Conservation (phyloP, 2,113 vertebrate genomes). For the Sander lucioperca region DNA sequence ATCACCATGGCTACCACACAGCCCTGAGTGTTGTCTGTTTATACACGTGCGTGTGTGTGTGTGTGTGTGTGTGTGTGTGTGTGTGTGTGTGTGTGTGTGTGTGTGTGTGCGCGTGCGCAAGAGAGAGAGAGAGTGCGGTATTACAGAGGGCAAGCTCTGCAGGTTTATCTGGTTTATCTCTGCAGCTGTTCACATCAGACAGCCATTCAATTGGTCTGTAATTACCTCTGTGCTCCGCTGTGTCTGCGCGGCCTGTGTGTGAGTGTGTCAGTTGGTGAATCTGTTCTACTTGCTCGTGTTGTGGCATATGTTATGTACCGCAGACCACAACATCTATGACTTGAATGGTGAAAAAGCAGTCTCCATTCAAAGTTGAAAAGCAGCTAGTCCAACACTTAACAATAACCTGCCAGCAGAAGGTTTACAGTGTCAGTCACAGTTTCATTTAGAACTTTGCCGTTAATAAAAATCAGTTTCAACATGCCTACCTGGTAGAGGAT, state of each 20-base stretch:
- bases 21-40: neutral
- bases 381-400: no score
- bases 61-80: no score
- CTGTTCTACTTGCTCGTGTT: neutral
- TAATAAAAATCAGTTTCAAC: neutral
- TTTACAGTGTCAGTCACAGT: neutral
- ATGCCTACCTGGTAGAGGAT: slow-evolving; percentile 69
- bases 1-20: slow-evolving; percentile 44
- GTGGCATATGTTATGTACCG: neutral
- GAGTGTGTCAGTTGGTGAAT: neutral
- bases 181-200: slow-evolving; percentile 57
- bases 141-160: slow-evolving; percentile 48
- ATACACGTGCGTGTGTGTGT: no score
- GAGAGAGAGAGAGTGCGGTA: neutral
- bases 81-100: neutral
- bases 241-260: slow-evolving; percentile 1
- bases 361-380: neutral
- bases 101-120: neutral
- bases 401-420: neutral
- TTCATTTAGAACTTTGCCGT: neutral
- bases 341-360: neutral
- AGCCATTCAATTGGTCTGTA: slow-evolving; percentile 39
- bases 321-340: neutral
- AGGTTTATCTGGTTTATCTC: slow-evolving; percentile 73
- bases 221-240: slow-evolving; percentile 47